Conservation (phyloP, 2,888 invertebrate genomes). For the Merodon equestris region DNA sequence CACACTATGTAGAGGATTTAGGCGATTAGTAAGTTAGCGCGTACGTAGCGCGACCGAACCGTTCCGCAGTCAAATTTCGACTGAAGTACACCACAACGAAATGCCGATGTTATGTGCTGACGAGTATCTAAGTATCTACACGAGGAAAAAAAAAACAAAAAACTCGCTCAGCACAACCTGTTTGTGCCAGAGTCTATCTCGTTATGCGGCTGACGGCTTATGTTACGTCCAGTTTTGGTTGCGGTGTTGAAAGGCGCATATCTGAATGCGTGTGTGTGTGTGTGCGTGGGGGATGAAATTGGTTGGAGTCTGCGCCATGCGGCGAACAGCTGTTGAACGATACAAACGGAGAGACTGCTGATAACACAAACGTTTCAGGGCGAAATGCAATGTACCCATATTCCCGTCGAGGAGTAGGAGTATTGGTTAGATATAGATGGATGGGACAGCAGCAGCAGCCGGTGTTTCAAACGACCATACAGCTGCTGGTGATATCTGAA, state of each 20-base stretch:
- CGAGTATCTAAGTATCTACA: constrained; percentile 12
- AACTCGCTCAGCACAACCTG: constrained; percentile 19
- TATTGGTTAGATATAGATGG: constrained; percentile 24
- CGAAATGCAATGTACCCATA: constrained; percentile 19
- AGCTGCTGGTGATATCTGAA: constrained; percentile 46
- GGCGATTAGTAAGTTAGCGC: too few relatives aligned
- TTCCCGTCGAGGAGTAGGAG: constrained; percentile 16
- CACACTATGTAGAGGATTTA: too few relatives aligned
- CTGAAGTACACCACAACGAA: constrained; percentile 39
- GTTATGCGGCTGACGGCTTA: constrained; percentile 21
- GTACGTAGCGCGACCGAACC: constrained; percentile 33
- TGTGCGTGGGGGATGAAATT: constrained; percentile 43
- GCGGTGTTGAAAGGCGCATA: background rate
- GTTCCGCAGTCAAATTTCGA: constrained; percentile 60
- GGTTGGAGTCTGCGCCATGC: constrained; percentile 55
- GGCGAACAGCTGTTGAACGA: constrained; percentile 63
- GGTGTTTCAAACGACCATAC: constrained; percentile 61
- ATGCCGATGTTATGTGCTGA: constrained; percentile 33
- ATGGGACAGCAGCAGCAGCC: constrained; percentile 44
- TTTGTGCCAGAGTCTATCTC: constrained; percentile 49
- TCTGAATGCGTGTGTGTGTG: background rate
- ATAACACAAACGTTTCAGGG: constrained; percentile 40
- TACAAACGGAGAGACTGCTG: constrained; percentile 28
- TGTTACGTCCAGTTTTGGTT: constrained; percentile 13
- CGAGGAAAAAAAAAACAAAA: too few relatives aligned